Conservation (phyloP, 1,140 invertebrate genomes). For the Solenopsis invicta region DNA sequence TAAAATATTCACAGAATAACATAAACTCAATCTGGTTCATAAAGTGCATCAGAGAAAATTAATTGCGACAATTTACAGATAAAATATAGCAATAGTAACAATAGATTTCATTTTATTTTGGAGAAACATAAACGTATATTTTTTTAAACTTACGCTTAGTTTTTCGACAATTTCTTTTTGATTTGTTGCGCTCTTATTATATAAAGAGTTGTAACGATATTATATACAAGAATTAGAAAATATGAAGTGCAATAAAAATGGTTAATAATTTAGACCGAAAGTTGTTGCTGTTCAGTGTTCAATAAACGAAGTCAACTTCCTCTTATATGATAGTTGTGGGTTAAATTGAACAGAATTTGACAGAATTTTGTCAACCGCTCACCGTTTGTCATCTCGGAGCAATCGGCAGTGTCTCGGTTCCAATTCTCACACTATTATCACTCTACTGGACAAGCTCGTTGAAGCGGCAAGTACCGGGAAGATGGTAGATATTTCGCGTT, state of each 20-base stretch:
- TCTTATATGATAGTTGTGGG: not conserved
- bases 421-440: not conserved
- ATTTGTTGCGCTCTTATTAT: not conserved
- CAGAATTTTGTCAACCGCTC: conserved; percentile 51
- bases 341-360: not conserved
- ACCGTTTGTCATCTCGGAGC: conserved; percentile 63
- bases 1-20: not conserved
- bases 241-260: not conserved
- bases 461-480: not conserved
- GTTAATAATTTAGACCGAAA: not conserved
- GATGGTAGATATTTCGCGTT: not conserved
- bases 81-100: not conserved
- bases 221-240: not conserved
- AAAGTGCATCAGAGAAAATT: not conserved
- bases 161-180: not conserved
- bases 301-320: not conserved
- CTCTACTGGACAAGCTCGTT: no score
- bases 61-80: not conserved
- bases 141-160: not conserved
- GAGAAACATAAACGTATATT: not conserved
- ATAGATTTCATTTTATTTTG: not conserved
- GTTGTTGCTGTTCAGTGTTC: not conserved
- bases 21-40: not conserved
- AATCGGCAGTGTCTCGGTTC: not conserved
- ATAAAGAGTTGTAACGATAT: not conserved